Percentiles rank a stretch among this genome's conserved stretches.
Conservation (phyloP, 2,888 invertebrate species). For the Cartodere bifasciata region DNA sequence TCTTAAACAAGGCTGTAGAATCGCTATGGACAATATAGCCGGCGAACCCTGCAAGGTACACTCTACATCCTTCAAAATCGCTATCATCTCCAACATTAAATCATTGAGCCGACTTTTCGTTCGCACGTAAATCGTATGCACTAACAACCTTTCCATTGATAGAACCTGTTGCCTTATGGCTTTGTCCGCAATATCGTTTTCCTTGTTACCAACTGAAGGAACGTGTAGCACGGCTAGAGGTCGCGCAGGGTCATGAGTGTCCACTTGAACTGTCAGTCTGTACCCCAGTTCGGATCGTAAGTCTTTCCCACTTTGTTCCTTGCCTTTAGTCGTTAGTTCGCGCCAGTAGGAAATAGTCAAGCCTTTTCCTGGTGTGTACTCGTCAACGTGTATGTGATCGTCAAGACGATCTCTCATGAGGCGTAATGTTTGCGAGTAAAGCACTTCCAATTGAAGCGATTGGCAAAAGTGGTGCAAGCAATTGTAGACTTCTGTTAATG, state of each 20-base stretch:
- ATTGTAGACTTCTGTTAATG: slow-evolving; percentile 70
- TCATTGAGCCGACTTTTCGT: slow-evolving; percentile 74
- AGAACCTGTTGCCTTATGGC: slow-evolving; percentile 81
- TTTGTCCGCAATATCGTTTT: slow-evolving; percentile 56
- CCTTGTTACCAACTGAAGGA: slow-evolving; percentile 55
- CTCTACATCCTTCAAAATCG: slow-evolving; percentile 57
- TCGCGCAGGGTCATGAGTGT: slow-evolving; percentile 64
- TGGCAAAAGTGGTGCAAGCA: slow-evolving; percentile 88
- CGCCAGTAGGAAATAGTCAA: slow-evolving; percentile 92
- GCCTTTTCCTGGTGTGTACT: slow-evolving; percentile 79
- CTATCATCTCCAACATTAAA: slow-evolving; percentile 63
- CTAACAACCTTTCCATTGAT: slow-evolving; percentile 89
- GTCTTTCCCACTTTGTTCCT: slow-evolving; percentile 38
- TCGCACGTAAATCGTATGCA: slow-evolving; percentile 90
- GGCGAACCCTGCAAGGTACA: slow-evolving; percentile 85
- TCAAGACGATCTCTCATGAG: slow-evolving; percentile 79
- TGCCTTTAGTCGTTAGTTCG: slow-evolving; percentile 42
- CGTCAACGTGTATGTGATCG: slow-evolving; percentile 80
- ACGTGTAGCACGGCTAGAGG: slow-evolving; percentile 60
- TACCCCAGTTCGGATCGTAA: slow-evolving; percentile 79
- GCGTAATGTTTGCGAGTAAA: slow-evolving; percentile 79
- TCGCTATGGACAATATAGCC: slow-evolving; percentile 81
- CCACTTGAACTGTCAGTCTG: slow-evolving; percentile 78
- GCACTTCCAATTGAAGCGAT: slow-evolving; percentile 81
- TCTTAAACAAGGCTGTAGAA: slow-evolving; percentile 77